phyloP scores from a whole-genome alignment of 2,797 vertebrate species.

The Sphaeramia orbicularis region DNA sequence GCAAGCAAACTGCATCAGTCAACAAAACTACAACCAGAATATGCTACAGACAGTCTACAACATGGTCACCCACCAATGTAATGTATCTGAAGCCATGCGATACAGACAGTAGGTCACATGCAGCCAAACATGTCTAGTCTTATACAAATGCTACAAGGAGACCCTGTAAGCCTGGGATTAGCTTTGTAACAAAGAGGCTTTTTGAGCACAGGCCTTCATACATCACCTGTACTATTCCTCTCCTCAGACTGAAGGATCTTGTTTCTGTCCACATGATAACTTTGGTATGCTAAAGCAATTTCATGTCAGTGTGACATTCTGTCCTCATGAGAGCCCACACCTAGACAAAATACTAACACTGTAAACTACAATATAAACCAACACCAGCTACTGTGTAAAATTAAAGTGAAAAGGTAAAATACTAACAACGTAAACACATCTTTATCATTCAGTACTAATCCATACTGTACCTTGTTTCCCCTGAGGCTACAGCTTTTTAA shows the following conservation, averaged over 20 bases:
- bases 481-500: slow-evolving; percentile 29
- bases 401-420: not conserved
- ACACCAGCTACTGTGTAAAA: not conserved
- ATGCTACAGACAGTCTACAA: slow-evolving; percentile 7
- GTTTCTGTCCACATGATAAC: slow-evolving; percentile 8
- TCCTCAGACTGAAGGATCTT: not conserved
- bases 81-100: slow-evolving; percentile 7
- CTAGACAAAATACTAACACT: slow-evolving; percentile 6
- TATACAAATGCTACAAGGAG: slow-evolving; percentile 43
- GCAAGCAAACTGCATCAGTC: not conserved
- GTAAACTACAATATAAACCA: not conserved
- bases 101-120: slow-evolving; percentile 46
- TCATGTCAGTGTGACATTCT: slow-evolving; percentile 44
- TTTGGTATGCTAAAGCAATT: not conserved
- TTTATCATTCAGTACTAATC: not conserved
- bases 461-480: slow-evolving; percentile 66
- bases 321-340: slow-evolving; percentile 49
- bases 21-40: not conserved
- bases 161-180: slow-evolving; percentile 76
- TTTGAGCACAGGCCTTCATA: slow-evolving; percentile 40
- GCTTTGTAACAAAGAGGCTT: slow-evolving; percentile 69
- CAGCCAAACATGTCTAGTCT: slow-evolving; percentile 54
- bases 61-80: not conserved
- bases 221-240: slow-evolving; percentile 23
- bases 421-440: not conserved